Evolutionary conservation across 2,797 vertebrate genomes (phyloP).

Genomic region (Paedocypris micromegethes): DNA sequence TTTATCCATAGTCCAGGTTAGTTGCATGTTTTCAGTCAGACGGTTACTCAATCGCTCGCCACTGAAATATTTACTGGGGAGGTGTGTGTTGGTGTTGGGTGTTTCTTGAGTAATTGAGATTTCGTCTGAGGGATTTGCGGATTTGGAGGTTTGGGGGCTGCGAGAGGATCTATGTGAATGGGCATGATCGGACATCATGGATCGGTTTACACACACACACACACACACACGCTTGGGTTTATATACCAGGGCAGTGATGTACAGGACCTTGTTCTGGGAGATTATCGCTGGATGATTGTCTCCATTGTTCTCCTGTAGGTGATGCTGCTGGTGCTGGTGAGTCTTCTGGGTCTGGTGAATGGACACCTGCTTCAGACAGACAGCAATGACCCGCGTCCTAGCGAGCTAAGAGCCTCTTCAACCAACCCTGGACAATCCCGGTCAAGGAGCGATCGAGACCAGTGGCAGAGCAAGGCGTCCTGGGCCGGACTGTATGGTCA

Average conservation of each 20-base stretch:
- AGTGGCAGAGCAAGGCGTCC: conserved; percentile 25
- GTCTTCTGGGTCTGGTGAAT: conserved; percentile 56
- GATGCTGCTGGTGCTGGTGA: conserved; percentile 59
- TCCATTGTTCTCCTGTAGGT: conserved; percentile 51
- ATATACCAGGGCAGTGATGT: conserved; percentile 27
- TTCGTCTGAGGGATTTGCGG: conserved; percentile 20
- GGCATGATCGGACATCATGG: conserved; percentile 37
- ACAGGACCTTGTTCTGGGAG: neutral
- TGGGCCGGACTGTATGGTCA: conserved; percentile 43
- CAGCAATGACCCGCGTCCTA: conserved; percentile 30
- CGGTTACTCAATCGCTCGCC: conserved; percentile 53
- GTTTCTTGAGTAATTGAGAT: conserved; percentile 60
- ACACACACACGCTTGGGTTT: conserved; percentile 27
- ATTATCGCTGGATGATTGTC: conserved; percentile 10
- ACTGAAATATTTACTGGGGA: conserved; percentile 62
- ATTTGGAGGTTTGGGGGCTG: conserved; percentile 18
- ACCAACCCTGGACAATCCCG: conserved; percentile 1
- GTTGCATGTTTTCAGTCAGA: conserved; percentile 50
- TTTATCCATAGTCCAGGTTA: conserved; percentile 43
- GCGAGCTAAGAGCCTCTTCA: neutral
- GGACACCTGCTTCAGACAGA: conserved; percentile 46
- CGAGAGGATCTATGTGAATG: conserved; percentile 46
- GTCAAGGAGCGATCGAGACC: conserved; percentile 7
- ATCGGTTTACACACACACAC: conserved; percentile 47
- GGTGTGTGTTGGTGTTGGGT: conserved; percentile 50